Conservation (phyloP, 2,888 invertebrate genomes). For the Eucera pruinosa region DNA sequence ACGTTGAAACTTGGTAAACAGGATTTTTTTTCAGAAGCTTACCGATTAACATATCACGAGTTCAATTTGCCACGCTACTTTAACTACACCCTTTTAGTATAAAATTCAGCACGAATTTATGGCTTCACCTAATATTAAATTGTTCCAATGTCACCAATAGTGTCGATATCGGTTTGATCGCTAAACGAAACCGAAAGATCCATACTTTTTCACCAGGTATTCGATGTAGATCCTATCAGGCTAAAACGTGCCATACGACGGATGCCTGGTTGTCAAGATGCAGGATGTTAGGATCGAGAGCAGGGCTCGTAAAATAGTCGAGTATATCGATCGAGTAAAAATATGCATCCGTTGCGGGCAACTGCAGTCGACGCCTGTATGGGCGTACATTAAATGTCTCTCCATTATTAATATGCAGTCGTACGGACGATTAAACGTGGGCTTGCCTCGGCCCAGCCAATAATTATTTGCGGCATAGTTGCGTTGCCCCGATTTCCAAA, state of each 20-base stretch:
- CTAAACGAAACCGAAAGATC: constrained; percentile 6
- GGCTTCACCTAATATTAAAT: too few species aligned
- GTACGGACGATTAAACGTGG: constrained; percentile 71
- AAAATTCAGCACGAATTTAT: too few species aligned
- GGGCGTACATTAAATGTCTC: constrained; percentile 49
- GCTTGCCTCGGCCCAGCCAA: constrained; percentile 52
- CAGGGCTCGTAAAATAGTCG: constrained; percentile 53
- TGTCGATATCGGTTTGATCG: too few species aligned
- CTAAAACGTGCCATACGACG: background rate
- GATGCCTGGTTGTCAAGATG: constrained; percentile 29
- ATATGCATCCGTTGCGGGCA: constrained; percentile 61
- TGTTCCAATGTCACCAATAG: too few species aligned
- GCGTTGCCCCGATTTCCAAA: constrained; percentile 65
- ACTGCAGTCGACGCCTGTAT: constrained; percentile 54
- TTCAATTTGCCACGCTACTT: too few species aligned
- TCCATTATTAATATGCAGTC: constrained; percentile 71
- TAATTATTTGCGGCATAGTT: constrained; percentile 73
- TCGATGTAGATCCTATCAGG: constrained; percentile 3
- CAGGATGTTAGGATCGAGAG: constrained; percentile 50
- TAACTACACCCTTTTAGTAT: too few species aligned
- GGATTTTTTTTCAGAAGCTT: too few species aligned
- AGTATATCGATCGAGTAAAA: constrained; percentile 61
- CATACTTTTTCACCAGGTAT: constrained; percentile 6
- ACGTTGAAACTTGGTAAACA: too few species aligned
- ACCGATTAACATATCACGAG: too few species aligned